Evolutionary conservation across 2,113 vertebrate species (phyloP), one percentile per base, ranked within the genome.

Genomic region (Phrynocephalus versicolor): DNA sequence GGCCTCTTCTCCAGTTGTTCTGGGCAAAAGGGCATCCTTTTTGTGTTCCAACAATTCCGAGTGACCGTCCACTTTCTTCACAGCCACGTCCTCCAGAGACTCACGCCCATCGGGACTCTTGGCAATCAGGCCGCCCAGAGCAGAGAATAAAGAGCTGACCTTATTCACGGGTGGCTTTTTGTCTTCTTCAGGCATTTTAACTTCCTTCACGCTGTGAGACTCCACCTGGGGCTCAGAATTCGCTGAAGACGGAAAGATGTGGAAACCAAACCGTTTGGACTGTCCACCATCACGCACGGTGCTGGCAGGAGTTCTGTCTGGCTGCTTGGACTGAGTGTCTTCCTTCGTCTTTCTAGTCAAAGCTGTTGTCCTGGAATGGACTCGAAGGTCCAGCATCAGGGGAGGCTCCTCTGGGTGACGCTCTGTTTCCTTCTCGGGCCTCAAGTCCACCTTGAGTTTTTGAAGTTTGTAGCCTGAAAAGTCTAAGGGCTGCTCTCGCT

Each of bases 401-500:
- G 87, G 91, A 75, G 94, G 88, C n/a, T 97, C 96, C 85, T 96
- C 95, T 88, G 94, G 90, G 70, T 83, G 79, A 91, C 27, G 74
- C 0, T 0, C n/a, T 0, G n/a, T 89, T 84, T 92, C 93, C 83
- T 92, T 80, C 39, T 96, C 95, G 85, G 96, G 92, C 82, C 90
- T 90, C 76, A 97, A 95, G 94, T 97, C 96, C 85, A 97, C 96
- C 92, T 96, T 97, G 82, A 98, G 94, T 92, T 98, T 98, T 91
- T 98, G 97, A 92, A 98, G 94, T 88, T 92, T 96, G 90, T 97
- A 97, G 64, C 94, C 95, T 76, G 97, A 97, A 85, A 99, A 97
- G 93, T 99, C 97, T 83, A 97, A 72, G 0, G 94, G 95, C 60
- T 96, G 96, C 80, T 97, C 96, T 64, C 90, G 95, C 89, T 97